These are phyloP conservation scores for Meteorus colon DNA, from an alignment of 2,888 invertebrate species.

Conservation along the genomic window DNA sequence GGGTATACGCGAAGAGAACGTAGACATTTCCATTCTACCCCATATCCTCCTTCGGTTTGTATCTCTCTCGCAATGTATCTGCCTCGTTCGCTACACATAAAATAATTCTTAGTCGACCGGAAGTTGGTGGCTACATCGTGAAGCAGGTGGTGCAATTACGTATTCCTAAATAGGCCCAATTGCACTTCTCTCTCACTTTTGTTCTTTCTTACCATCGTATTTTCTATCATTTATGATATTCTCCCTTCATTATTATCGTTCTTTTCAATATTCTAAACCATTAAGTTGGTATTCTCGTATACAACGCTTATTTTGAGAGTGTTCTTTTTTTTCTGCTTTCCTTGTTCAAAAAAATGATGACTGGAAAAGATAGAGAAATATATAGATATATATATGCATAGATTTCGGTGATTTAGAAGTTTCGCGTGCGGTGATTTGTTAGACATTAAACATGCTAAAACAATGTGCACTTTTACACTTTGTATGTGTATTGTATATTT, in stretches of 20 bases:
- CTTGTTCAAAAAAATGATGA: not conserved
- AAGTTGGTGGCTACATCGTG: constrained; percentile 34
- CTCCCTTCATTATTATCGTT: not conserved
- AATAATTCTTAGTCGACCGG: constrained; percentile 31
- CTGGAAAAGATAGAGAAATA: not conserved
- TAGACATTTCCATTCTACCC: constrained; percentile 27
- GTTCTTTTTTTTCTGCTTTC: too few relatives aligned
- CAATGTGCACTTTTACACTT: not conserved
- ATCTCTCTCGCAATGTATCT: constrained; percentile 21
- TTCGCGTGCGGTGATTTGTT: not conserved
- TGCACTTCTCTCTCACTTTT: not conserved
- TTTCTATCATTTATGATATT: constrained; percentile 16
- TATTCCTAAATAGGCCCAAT: constrained; percentile 40
- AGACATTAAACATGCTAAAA: not conserved
- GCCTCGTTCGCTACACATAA: constrained; percentile 23
- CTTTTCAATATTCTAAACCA: not conserved
- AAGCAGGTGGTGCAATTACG: constrained; percentile 45
- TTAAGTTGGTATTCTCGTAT: not conserved
- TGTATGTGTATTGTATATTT: not conserved
- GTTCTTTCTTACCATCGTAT: not conserved
- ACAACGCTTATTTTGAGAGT: too few relatives aligned
- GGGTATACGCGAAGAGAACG: not conserved
- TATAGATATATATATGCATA: not conserved
- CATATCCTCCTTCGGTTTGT: constrained; percentile 11
- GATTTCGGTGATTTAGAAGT: not conserved